Evolutionary conservation across 2,888 invertebrate species (phyloP).

Genomic region (Drosophila pseudotakahashii): DNA sequence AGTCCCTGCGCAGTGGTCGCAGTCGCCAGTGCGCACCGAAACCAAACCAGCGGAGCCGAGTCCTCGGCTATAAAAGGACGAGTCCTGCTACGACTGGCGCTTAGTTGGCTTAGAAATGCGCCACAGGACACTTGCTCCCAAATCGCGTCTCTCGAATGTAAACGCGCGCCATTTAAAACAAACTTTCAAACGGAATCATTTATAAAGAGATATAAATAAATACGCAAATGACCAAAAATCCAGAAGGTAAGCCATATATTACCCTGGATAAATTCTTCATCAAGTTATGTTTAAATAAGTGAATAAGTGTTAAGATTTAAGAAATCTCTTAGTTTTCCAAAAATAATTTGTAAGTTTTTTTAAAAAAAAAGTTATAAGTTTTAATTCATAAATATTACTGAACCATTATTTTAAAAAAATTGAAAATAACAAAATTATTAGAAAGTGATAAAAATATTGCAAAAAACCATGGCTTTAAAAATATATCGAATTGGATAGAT

Average conservation of each 20-base stretch:
- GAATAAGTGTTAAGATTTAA: not conserved
- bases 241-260: not conserved
- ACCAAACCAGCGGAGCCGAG: constrained; percentile 13
- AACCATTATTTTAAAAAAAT: no score
- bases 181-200: constrained; percentile 2
- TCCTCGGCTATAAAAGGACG: constrained; percentile 73
- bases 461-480: no score
- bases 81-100: constrained; percentile 55
- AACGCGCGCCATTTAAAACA: constrained; percentile 18
- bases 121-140: constrained; percentile 63
- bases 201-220: not conserved
- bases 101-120: constrained; percentile 78
- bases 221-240: not conserved
- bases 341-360: no score
- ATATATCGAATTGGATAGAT: no score
- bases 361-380: no score
- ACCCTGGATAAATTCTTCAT: not conserved
- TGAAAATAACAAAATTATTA: no score
- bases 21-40: constrained; percentile 52
- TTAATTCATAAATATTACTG: no score
- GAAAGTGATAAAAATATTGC: no score
- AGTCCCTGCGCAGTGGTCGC: constrained; percentile 64
- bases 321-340: no score
- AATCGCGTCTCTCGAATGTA: constrained; percentile 8
- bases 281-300: not conserved